phyloP scores from a whole-genome alignment of 2,888 invertebrate species.

The Lumbricus terrestris region DNA sequence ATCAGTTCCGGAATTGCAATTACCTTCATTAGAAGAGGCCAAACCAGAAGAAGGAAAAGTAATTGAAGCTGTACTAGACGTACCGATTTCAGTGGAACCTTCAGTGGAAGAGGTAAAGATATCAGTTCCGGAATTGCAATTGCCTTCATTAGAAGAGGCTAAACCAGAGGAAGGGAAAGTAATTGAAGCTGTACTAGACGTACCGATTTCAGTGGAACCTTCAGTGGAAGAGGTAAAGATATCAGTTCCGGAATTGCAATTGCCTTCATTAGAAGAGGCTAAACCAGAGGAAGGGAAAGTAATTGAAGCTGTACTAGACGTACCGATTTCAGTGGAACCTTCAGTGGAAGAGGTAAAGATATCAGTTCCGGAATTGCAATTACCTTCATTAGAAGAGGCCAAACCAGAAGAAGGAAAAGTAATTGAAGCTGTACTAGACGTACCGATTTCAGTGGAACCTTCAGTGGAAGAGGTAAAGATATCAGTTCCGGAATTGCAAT shows the following conservation, averaged over 20 bases:
- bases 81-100: not conserved
- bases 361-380: not conserved
- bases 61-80: not conserved
- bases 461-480: not conserved
- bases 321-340: not conserved
- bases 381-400: not conserved
- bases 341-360: not conserved
- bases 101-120: not conserved
- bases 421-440: not conserved
- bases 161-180: not conserved
- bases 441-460: not conserved
- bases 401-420: not conserved
- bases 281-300: not conserved
- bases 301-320: not conserved
- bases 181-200: not conserved
- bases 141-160: not conserved
- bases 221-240: not conserved
- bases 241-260: not conserved
- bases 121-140: not conserved
- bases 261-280: not conserved
- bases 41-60: not conserved
- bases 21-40: not conserved
- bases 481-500: not conserved
- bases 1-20: not conserved
- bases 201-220: not conserved